A percentile compares a stretch with the other conserved stretches of the same genome.
These are phyloP conservation scores for Sebastes itinus DNA, from an alignment of 2,797 vertebrate genomes.

Conservation along the genomic window DNA sequence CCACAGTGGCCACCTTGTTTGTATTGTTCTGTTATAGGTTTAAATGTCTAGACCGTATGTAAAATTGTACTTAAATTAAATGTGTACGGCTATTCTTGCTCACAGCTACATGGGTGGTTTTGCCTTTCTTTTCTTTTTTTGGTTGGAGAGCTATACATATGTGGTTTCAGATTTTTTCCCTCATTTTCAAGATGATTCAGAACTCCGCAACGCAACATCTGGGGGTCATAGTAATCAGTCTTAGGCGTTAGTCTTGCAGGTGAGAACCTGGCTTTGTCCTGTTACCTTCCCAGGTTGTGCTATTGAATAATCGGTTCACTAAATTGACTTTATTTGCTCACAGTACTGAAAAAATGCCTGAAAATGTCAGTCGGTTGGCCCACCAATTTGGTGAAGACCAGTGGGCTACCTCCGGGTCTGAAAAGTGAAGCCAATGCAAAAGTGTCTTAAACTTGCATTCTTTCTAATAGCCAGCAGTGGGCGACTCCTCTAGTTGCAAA, in stretches of 20 bases:
- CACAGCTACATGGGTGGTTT: background rate
- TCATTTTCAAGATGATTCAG: constrained; percentile 1
- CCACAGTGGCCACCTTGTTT: constrained; percentile 57
- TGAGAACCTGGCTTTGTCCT: background rate
- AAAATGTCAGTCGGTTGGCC: background rate
- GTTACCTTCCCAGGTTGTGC: background rate
- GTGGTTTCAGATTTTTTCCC: background rate
- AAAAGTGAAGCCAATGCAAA: no score
- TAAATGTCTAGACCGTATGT: constrained; percentile 54
- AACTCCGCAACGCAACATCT: background rate
- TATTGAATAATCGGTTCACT: background rate
- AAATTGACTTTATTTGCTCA: background rate
- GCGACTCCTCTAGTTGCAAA: no score
- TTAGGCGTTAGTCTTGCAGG: background rate
- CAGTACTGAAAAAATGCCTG: background rate
- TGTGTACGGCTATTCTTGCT: constrained; percentile 31
- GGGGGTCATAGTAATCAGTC: background rate
- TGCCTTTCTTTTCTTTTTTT: background rate
- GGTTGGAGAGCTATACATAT: background rate
- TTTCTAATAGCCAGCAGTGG: no score
- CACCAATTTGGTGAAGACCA: background rate
- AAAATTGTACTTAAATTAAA: constrained; percentile 61
- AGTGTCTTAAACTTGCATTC: no score
- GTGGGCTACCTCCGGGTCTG: no score
- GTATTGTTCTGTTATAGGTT: constrained; percentile 54